A percentile compares a stretch with the other conserved stretches of the same genome.
phyloP scores from a whole-genome alignment of 1,140 invertebrate species.

The Sarcophaga bullata region DNA sequence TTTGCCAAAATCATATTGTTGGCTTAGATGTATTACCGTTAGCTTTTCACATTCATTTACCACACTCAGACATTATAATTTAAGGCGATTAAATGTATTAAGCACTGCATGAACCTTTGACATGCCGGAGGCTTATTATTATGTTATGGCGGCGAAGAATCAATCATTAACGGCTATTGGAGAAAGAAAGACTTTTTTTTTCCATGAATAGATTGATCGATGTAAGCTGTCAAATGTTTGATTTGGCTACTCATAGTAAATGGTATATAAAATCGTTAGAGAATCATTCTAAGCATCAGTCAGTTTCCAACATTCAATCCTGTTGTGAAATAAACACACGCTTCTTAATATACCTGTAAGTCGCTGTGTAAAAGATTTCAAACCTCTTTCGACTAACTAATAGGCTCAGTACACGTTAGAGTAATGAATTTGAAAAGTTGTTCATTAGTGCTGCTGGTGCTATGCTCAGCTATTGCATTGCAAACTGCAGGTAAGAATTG shows the following conservation, averaged over 20 bases:
- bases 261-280: slow-evolving; percentile 19
- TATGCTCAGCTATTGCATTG: slow-evolving; percentile 50
- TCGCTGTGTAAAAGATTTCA: neutral
- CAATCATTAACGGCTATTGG: neutral
- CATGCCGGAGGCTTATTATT: slow-evolving; percentile 23
- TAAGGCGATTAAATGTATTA: slow-evolving; percentile 10
- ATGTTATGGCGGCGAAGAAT: slow-evolving; percentile 9
- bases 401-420: too few relatives aligned
- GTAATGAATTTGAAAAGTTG: slow-evolving; percentile 42
- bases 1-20: neutral
- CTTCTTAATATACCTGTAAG: neutral
- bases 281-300: slow-evolving; percentile 24
- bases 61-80: too few relatives aligned
- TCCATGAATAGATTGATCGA: neutral
- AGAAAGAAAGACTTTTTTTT: too few relatives aligned
- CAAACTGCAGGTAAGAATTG: slow-evolving; percentile 49
- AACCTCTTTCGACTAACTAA: neutral
- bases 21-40: too few relatives aligned
- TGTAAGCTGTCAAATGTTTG: neutral
- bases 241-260: slow-evolving; percentile 21
- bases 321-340: neutral
- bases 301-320: slow-evolving; percentile 48
- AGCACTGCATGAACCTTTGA: slow-evolving; percentile 29
- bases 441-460: slow-evolving; percentile 49
- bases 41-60: too few relatives aligned